Base-by-base conservation (phyloP, 2,113 vertebrate species). In the Corythoichthys haematopterus region DNA sequence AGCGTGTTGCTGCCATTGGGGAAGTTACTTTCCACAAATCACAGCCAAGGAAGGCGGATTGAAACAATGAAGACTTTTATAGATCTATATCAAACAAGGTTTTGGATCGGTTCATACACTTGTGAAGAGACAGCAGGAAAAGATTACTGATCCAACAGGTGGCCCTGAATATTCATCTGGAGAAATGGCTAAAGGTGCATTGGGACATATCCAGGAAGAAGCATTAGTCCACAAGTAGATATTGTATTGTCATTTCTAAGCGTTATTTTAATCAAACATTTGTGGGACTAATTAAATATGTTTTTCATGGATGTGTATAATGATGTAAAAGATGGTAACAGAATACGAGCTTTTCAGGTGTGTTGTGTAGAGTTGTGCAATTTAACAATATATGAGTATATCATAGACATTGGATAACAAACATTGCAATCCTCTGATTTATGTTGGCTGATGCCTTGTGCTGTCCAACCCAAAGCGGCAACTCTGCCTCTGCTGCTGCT, bases 1-100 rank as follows among this genome's bases (percentile, higher is more conserved):
- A 65, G 57, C 40, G 64, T 71, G 71, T 53, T 68, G 71, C 66
- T 78, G 71, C 65, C 82, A 65, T 13, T 67, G 50, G 71, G 79
- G 76, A 85, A 74, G 75, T 80, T 74, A 79, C 83, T 83, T 88
- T 87, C 82, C 80, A 77, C 69, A 76, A 70, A 78, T 85, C 71
- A 75, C 72, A 74, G 85, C 84, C 78, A 85, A 85, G 69, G 69
- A 72, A 80, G 66, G 68, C 71, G 70, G 65, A 65, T 58, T 66
- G 65, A 76, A 85, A 79, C 75, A 82, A 78, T 50, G 66, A 79
- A 74, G 70, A 69, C 33, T 71, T 81, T 80, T 16, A 40, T 82
- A 77, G 80, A 78, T 37, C 56, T 65, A 75, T 67, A 72, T 43
- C 12, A 82, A 81, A 83, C 70, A 79, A 4, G 56, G 64, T 74